Evolutionary conservation across 2,888 invertebrate species (phyloP).

Genomic region (Eretmocerus hayati): DNA sequence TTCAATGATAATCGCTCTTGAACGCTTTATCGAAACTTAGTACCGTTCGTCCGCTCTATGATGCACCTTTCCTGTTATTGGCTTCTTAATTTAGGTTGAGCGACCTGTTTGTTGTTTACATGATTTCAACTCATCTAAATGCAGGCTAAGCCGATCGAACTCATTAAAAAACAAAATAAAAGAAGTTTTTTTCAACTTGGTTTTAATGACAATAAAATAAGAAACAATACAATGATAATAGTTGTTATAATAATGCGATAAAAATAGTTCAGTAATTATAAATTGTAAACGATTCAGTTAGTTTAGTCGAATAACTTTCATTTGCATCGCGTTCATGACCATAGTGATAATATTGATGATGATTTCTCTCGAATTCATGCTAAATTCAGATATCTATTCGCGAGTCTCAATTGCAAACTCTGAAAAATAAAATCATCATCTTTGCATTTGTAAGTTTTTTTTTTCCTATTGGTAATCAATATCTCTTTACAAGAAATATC

Average conservation of each 20-base stretch:
- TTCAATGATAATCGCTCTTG: slow-evolving; percentile 20
- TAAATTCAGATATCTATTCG: slow-evolving; percentile 35
- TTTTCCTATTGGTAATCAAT: slow-evolving; percentile 33
- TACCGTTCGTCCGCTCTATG: slow-evolving; percentile 19
- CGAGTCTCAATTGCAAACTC: slow-evolving; percentile 36
- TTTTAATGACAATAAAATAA: slow-evolving; percentile 47
- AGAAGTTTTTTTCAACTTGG: slow-evolving; percentile 29
- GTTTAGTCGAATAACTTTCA: slow-evolving; percentile 30
- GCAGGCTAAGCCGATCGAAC: too few relatives aligned
- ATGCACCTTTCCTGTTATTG: slow-evolving; percentile 12
- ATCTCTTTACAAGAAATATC: slow-evolving; percentile 33
- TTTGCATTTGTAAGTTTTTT: slow-evolving; percentile 38
- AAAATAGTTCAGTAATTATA: slow-evolving; percentile 34
- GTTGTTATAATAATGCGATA: slow-evolving; percentile 26
- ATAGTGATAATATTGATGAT: slow-evolving; percentile 37
- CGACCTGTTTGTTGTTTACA: slow-evolving; percentile 2
- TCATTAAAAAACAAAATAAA: slow-evolving; percentile 23
- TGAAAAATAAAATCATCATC: slow-evolving; percentile 43
- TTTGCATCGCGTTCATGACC: slow-evolving; percentile 40
- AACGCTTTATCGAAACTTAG: slow-evolving; percentile 23
- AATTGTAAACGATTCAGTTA: slow-evolving; percentile 41
- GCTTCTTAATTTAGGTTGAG: slow-evolving; percentile 11
- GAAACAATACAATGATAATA: slow-evolving; percentile 45
- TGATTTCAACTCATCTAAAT: not conserved
- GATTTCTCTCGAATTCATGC: slow-evolving; percentile 34